phyloP scores from a whole-genome alignment of 2,888 invertebrate genomes.

The Ochropleura leucogaster region DNA sequence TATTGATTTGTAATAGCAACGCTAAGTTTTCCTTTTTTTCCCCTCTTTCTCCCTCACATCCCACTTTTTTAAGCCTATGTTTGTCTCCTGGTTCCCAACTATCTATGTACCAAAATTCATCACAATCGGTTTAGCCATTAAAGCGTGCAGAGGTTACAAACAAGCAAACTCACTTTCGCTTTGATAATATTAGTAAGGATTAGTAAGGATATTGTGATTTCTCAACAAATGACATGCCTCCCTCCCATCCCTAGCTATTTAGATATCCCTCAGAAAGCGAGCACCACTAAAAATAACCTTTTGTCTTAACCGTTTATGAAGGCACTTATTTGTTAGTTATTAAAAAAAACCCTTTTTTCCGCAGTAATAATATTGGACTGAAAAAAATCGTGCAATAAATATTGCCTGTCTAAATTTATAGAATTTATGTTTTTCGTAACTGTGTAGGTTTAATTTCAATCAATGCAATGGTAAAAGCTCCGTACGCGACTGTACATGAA shows the following conservation, averaged over 20 bases:
- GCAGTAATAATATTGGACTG: not conserved
- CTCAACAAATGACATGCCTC: not conserved
- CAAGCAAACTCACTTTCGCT: no score
- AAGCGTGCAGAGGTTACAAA: no score
- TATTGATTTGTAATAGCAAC: no score
- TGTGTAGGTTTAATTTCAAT: conserved; percentile 62
- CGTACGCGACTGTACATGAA: conserved; percentile 83
- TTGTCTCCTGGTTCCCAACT: no score
- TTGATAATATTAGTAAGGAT: no score
- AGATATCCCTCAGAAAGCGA: not conserved
- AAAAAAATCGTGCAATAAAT: conserved; percentile 13
- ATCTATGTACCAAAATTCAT: no score
- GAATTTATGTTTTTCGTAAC: conserved; percentile 50
- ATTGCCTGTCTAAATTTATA: conserved; percentile 25
- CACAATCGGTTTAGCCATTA: no score
- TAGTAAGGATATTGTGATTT: no score
- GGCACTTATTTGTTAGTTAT: not conserved
- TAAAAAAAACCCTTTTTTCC: not conserved
- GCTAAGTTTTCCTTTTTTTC: no score
- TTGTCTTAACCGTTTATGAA: no score
- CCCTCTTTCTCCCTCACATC: no score
- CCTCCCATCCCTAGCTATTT: not conserved
- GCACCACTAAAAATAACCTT: not conserved
- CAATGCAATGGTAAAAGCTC: conserved; percentile 59
- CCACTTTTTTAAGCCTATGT: no score